Evolutionary conservation across 1,140 invertebrate genomes (phyloP), one percentile per base, ranked within the genome.

Genomic region (Drosophila lacertosa): DNA sequence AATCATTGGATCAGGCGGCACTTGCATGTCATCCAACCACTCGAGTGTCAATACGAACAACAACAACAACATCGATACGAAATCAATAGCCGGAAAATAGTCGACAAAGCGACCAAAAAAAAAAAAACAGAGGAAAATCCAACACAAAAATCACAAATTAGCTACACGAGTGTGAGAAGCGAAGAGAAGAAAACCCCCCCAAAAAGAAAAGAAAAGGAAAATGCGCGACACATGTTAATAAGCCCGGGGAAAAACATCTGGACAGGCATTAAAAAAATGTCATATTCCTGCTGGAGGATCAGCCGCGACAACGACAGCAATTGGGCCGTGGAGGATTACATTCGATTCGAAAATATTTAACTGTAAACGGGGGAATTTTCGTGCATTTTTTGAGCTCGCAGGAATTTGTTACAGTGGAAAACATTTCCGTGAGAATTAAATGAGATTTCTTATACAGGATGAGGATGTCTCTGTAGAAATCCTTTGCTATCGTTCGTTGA

Each of bases 101-200:
- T 81, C 81, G 74, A 68, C 77, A 68, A 75, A 74, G 80, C 80
- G 62, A 73, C 67, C 80, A 80, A 79, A 76, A 83, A 84, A 69
- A 67, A 84, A 86, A 72, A 53, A 40, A 47, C 47, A 59, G 9
- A n/a, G n/a, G n/a, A 66, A 50, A 60, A 84, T 62, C 57, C 80
- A 80, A 84, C 20, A 86, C 67, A 81, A 54, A 86, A 86, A 84
- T 84, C 81, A 84, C 81, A 84, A 84, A 84, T 84, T 84, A 84
- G 81, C 81, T 81, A 77, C 74, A 86, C 81, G 51, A 81, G 69
- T 84, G 81, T 86, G 81, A 86, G 81, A 84, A 86, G 66, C 58
- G 44, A 62, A 37, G 16, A 13, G n/a, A 42, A 64, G 32, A 53
- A 51, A 62, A 45, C 32, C 48, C 15, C 53, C 42, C 47, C 57